Evolutionary conservation across 2,888 invertebrate species (phyloP).

Genomic region (Drepanosiphum platanoidis): DNA sequence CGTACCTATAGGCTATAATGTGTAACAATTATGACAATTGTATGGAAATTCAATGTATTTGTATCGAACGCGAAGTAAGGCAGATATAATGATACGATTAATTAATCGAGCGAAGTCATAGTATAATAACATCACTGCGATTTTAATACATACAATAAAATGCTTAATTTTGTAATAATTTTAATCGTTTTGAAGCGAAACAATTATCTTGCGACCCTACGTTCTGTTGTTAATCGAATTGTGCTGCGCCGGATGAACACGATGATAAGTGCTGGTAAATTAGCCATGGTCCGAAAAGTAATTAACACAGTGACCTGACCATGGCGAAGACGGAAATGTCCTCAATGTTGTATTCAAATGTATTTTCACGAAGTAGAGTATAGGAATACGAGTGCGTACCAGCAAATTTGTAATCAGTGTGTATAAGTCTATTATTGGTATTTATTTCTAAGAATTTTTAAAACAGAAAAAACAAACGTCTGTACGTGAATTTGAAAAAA

Average conservation of each 20-base stretch:
- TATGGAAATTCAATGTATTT: no score
- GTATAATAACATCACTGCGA: no score
- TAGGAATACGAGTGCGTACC: no score
- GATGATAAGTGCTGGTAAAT: constrained; percentile 31
- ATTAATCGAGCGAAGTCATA: no score
- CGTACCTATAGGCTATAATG: no score
- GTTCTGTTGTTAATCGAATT: constrained; percentile 26
- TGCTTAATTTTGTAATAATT: not conserved
- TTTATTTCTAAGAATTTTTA: not conserved
- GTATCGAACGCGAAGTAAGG: no score
- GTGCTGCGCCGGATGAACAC: constrained; percentile 18
- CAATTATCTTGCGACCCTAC: not conserved
- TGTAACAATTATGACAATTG: no score
- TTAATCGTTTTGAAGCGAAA: not conserved
- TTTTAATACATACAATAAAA: not conserved
- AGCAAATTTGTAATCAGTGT: not conserved
- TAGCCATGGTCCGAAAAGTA: constrained; percentile 53
- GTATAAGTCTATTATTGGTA: not conserved
- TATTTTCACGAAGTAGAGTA: not conserved
- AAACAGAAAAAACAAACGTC: not conserved
- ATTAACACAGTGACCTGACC: constrained; percentile 51
- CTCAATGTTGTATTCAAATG: constrained; percentile 23
- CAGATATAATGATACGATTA: no score
- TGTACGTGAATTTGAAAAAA: not conserved
- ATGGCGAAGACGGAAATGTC: constrained; percentile 39